Percentiles rank a stretch among this genome's conserved stretches.
phyloP scores from a whole-genome alignment of 2,113 vertebrate species.

The Phylloscopus whistleri region DNA sequence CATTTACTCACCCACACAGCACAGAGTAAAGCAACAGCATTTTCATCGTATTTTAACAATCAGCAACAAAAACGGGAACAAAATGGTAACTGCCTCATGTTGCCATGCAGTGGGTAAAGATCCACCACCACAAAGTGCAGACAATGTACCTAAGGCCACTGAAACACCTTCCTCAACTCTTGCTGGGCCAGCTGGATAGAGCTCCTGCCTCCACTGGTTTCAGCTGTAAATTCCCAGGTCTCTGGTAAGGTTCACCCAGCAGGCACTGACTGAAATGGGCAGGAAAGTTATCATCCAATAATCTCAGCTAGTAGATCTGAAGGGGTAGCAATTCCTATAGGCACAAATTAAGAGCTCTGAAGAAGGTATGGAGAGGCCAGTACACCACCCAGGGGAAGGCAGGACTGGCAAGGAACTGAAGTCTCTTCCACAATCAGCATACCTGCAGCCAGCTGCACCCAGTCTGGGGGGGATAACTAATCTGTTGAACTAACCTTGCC shows the following conservation, averaged over 20 bases:
- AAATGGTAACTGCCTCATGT: not conserved
- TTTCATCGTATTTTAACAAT: not conserved
- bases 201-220: not conserved
- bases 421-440: not conserved
- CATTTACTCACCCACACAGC: accelerated
- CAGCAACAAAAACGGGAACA: not conserved
- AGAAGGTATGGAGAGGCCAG: not conserved
- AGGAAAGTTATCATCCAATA: not conserved
- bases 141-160: not conserved
- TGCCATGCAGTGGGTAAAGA: not conserved
- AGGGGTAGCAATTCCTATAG: not conserved
- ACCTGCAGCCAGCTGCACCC: not conserved
- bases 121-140: not conserved
- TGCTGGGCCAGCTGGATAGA: not conserved
- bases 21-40: not conserved
- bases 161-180: not conserved
- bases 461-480: not conserved
- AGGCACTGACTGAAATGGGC: not conserved
- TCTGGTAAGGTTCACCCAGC: not conserved
- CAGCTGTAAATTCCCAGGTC: not conserved
- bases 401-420: not conserved
- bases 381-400: not conserved
- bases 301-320: not conserved
- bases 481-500: not conserved
- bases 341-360: not conserved